Base-by-base conservation (phyloP, 2,113 vertebrate genomes). In the Garra rufa region DNA sequence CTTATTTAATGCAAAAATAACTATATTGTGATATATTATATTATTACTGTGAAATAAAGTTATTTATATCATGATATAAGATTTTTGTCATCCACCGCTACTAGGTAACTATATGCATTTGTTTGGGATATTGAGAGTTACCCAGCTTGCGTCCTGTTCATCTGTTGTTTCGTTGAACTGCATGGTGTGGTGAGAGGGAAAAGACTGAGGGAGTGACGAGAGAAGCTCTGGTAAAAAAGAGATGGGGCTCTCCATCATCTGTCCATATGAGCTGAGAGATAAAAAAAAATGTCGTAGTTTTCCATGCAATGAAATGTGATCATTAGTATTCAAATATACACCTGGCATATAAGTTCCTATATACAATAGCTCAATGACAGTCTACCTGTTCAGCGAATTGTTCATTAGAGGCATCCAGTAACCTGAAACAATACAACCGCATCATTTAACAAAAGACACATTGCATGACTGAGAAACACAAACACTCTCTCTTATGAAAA, bases 381-480 rank as follows among this genome's bases (percentile, higher is more conserved):
- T 7, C 10, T 86, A 86, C 85, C 85, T 82, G 82, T 82, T 85
- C n/a, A 63, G 7, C 26, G 55, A 67, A 41, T 10, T 9, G 50
- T 73, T 24, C 28, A 3, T 77, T 63, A 48, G 17, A 34, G 92
- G 91, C 28, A 21, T 6, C 0, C 43, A 21, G 88, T 88, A 85
- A 88, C 90, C 93, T 94, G 86, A 63, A 88, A 89, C 67, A 88
- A 0, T 86, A 43, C 43, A 78, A 84, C 55, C 71, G 38, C 11
- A 61, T 65, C 9, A 50, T 44, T 41, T 48, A 55, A 44, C 17
- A 24, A 48, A 81, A n/a, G 43, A 74, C 44, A 43, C 8, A 55
- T 61, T 13, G 10, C 59, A 76, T 63, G 14, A 65, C 38, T 15
- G 71, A 50, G n/a, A 75, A 48, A 48, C 30, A 70, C 11, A 65